Evolutionary conservation across 2,113 vertebrate species (phyloP).

Genomic region (Sinocyclocheilus maitianheensis): DNA sequence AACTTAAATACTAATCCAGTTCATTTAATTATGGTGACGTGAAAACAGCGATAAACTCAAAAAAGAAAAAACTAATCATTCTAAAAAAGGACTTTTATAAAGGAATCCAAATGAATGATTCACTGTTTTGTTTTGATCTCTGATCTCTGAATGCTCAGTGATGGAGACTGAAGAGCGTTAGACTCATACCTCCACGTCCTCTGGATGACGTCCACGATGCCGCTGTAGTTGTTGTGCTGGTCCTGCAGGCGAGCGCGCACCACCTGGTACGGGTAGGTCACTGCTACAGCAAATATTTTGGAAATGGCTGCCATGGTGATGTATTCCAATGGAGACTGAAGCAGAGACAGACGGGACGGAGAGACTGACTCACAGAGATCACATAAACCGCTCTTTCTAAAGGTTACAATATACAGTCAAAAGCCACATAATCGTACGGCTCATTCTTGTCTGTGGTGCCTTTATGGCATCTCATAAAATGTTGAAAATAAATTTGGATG

Average conservation of each 20-base stretch:
- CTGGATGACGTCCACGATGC: slow-evolving; percentile 79
- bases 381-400: neutral
- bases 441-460: neutral
- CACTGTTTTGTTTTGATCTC: no score
- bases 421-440: neutral
- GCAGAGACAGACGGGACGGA: slow-evolving; percentile 43
- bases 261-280: slow-evolving; percentile 88
- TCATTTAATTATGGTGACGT: no score
- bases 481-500: neutral
- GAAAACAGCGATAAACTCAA: no score
- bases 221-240: slow-evolving; percentile 80
- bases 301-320: slow-evolving; percentile 83
- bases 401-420: neutral
- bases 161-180: neutral
- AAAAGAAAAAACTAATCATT: no score
- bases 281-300: slow-evolving; percentile 85
- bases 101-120: no score
- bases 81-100: no score
- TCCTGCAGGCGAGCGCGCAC: slow-evolving; percentile 86
- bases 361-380: neutral
- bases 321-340: slow-evolving; percentile 82
- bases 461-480: neutral
- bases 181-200: slow-evolving; percentile 81
- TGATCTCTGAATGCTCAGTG: neutral
- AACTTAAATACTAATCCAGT: no score